Percentiles rank a stretch among this genome's conserved stretches.
Conservation (phyloP, 2,888 invertebrate species). For the Amblyjoppa fuscipennis region DNA sequence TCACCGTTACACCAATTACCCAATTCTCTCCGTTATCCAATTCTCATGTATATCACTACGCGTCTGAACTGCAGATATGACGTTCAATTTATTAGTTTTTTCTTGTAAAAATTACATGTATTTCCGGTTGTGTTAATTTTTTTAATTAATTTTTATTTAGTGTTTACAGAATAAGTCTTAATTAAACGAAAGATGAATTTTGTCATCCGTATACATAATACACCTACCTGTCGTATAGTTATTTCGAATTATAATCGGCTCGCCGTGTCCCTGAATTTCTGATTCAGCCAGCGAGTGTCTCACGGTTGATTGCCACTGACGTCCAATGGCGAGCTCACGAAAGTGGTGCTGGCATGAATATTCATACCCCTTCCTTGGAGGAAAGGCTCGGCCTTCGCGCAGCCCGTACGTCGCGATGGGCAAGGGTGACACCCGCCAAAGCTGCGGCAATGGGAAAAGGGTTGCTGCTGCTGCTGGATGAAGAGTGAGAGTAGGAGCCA, state of each 20-base stretch:
- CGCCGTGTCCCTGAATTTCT: conserved; percentile 71
- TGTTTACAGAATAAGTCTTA: conserved; percentile 1
- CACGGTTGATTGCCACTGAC: conserved; percentile 83
- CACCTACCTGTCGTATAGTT: conserved; percentile 21
- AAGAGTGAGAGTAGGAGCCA: conserved; percentile 63
- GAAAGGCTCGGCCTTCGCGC: conserved; percentile 75
- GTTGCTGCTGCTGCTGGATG: conserved; percentile 60
- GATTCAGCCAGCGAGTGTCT: conserved; percentile 72
- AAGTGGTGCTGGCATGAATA: conserved; percentile 83
- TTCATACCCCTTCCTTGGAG: conserved; percentile 83
- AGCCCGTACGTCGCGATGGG: conserved; percentile 67
- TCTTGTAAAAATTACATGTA: not conserved
- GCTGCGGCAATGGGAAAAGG: conserved; percentile 61
- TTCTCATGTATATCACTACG: too few relatives aligned
- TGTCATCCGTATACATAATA: conserved; percentile 20
- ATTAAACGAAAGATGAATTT: conserved; percentile 7
- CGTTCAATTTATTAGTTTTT: not conserved
- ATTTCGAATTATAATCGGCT: conserved; percentile 66
- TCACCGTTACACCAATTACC: not conserved
- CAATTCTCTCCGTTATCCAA: too few relatives aligned
- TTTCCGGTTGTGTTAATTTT: not conserved
- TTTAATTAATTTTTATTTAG: not conserved
- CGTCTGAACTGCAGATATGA: not conserved
- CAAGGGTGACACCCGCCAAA: conserved; percentile 64
- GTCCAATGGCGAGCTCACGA: conserved; percentile 81